Conservation (phyloP, 2,888 invertebrate species). For the Ormia ochracea region DNA sequence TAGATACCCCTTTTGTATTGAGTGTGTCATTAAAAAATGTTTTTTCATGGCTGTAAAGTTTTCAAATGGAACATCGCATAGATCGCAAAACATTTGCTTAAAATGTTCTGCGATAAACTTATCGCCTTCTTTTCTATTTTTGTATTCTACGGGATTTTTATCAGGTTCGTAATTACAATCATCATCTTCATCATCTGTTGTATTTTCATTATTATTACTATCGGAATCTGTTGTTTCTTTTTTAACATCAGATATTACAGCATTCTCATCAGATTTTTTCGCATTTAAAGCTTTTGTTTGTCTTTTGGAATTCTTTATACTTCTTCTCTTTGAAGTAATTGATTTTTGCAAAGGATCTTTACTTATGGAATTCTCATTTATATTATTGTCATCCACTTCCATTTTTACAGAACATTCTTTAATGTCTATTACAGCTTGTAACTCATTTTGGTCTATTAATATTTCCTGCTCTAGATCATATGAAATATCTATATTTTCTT, state of each 20-base stretch:
- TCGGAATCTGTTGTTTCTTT: constrained; percentile 47
- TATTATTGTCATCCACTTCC: background rate
- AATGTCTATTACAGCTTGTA: background rate
- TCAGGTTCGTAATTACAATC: constrained; percentile 59
- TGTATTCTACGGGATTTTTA: constrained; percentile 64
- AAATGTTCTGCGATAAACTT: constrained; percentile 70
- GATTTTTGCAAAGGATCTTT: constrained; percentile 31
- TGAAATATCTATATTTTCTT: background rate
- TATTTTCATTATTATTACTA: background rate
- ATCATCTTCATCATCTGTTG: constrained; percentile 67
- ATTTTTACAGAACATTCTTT: background rate
- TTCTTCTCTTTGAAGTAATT: background rate
- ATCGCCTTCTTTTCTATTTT: constrained; percentile 69
- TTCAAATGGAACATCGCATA: constrained; percentile 68
- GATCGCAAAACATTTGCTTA: constrained; percentile 67
- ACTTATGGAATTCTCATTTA: background rate
- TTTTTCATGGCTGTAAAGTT: constrained; percentile 69
- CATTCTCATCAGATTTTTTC: constrained; percentile 27
- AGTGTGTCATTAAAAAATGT: constrained; percentile 67
- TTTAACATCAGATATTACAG: constrained; percentile 21
- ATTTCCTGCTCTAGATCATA: constrained; percentile 17
- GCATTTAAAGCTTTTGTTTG: background rate
- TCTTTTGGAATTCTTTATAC: background rate
- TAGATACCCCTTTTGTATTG: constrained; percentile 68
- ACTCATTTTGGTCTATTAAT: constrained; percentile 5